Evolutionary conservation across 2,113 vertebrate species (phyloP), one percentile per base, ranked within the genome.

Genomic region (Castor canadensis): DNA sequence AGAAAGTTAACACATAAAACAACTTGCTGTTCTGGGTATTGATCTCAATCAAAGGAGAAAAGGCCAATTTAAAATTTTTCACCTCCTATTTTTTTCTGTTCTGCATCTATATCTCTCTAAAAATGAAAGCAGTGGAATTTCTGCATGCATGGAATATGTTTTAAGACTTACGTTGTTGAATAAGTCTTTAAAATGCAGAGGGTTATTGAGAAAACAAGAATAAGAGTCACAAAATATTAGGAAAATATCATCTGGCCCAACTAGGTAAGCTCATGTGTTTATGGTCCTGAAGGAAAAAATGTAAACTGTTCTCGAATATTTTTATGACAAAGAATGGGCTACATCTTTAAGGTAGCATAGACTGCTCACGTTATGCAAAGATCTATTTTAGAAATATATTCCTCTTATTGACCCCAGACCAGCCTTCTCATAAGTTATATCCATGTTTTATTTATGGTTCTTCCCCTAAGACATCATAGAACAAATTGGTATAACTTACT

Each of bases 1-100:
- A 86, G 82, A 58, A 38, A 94, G 79, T 89, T 77, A 86, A 43
- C 54, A 64, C 52, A 81, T 79, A 43, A 83, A 91, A 82, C 62
- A 82, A 91, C 73, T 32, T 85, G 85, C 35, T 72, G 2, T 58
- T 89, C 40, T 66, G 22, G 66, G 45, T 67, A 84, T 72, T 81
- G 92, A 95, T 93, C 90, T 92, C 67, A 80, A 60, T 87, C 69
- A 84, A 82, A 80, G 71, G 26, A 90, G 52, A 87, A 84, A 76
- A 90, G 84, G n/a, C 17, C 75, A 92, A 52, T 85, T 95, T 86
- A 62, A 93, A 83, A 77, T 20, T 87, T 85, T 84, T 76, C 54
- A 43, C 85, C 79, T 93, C 52, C 54, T 94, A 1, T 83, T 87
- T 10, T 64, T 87, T 90, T 95, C 56, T 81, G 17, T 35, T 69